These are phyloP conservation scores for Catharus bicknelli DNA, from an alignment of 2,113 vertebrate genomes.

Conservation along the genomic window DNA sequence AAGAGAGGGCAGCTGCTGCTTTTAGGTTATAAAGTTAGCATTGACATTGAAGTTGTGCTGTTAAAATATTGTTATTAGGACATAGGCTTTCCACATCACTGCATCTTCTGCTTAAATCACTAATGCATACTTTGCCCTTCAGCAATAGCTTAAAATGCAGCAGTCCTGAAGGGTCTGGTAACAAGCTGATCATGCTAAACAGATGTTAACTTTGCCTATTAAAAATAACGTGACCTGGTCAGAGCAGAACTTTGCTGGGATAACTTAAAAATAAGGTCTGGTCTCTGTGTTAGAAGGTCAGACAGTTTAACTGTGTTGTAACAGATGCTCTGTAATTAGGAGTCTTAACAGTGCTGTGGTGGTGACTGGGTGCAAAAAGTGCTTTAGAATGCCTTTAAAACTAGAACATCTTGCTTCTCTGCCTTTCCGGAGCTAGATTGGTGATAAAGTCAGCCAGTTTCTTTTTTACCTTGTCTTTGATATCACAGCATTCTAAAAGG, in stretches of 20 bases:
- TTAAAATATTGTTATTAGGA: background rate
- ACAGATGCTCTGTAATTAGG: background rate
- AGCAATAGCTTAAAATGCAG: background rate
- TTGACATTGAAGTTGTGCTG: background rate
- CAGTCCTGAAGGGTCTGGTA: background rate
- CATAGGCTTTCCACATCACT: background rate
- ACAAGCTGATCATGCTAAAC: background rate
- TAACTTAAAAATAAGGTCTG: background rate
- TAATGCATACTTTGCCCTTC: conserved; percentile 34
- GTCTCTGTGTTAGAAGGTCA: background rate
- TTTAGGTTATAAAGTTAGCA: background rate
- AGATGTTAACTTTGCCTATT: background rate
- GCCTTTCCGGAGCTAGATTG: background rate
- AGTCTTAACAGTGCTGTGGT: background rate
- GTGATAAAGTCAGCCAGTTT: background rate
- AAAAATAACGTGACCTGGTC: background rate
- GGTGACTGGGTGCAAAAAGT: background rate
- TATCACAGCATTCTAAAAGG: background rate
- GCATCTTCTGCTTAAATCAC: background rate
- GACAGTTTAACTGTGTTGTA: background rate
- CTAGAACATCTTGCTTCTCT: background rate
- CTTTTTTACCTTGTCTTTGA: background rate
- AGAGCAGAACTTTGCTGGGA: background rate
- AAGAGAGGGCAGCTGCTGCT: background rate
- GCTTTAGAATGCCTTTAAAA: background rate